phyloP scores from a whole-genome alignment of 2,797 vertebrate genomes.

The Rhabdophis nuchalis region DNA sequence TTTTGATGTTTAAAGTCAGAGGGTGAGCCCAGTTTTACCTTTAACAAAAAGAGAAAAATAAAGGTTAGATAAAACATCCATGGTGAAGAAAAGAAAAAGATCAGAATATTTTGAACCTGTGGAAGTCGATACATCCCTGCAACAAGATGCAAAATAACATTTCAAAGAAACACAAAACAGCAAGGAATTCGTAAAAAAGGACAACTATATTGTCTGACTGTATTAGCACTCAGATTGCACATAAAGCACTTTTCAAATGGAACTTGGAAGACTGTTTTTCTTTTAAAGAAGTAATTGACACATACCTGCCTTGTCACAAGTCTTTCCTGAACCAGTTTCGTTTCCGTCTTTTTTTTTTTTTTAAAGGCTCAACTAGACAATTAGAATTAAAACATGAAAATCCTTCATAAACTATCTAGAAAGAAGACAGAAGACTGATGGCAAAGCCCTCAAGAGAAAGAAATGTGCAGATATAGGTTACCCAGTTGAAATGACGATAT shows the following conservation, averaged over 20 bases:
- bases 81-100: background rate
- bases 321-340: conserved; percentile 20
- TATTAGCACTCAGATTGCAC: conserved; percentile 16
- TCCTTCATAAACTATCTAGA: conserved; percentile 41
- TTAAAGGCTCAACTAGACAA: conserved; percentile 36
- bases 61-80: background rate
- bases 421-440: background rate
- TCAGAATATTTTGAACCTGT: conserved; percentile 46
- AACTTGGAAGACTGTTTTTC: background rate
- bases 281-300: conserved; percentile 28
- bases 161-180: background rate
- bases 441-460: background rate
- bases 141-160: background rate
- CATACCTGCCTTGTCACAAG: background rate
- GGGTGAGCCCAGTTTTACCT: conserved; percentile 39
- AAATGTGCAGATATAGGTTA: conserved; percentile 33
- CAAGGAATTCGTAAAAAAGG: background rate
- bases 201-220: conserved; percentile 1
- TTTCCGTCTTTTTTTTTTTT: background rate
- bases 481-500: background rate
- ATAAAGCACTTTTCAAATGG: conserved; percentile 20
- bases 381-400: conserved; percentile 44
- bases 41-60: conserved; percentile 27
- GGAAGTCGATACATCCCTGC: conserved; percentile 6
- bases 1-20: conserved; percentile 6